phyloP scores from a whole-genome alignment of 2,113 vertebrate genomes.

The Nesogale talazaci region DNA sequence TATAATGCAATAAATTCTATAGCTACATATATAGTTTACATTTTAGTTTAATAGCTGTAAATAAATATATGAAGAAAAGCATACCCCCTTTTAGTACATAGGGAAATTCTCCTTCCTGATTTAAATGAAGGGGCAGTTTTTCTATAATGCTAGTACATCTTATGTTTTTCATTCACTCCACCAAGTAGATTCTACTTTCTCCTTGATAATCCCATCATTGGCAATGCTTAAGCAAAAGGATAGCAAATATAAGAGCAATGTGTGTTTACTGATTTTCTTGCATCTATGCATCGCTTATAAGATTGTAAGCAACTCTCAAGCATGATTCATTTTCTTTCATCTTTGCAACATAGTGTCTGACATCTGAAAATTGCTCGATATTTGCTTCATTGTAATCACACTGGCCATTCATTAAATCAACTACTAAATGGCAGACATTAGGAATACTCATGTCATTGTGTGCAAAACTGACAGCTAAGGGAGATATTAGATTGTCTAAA shows the following conservation, averaged over 20 bases:
- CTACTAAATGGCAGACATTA: not conserved
- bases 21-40: too few relatives aligned
- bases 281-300: not conserved
- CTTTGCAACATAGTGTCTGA: not conserved
- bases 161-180: not conserved
- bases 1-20: too few relatives aligned
- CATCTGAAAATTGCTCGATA: not conserved
- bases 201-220: not conserved
- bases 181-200: not conserved
- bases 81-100: not conserved
- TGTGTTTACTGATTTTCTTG: not conserved
- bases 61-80: not conserved
- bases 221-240: not conserved
- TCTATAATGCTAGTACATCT: not conserved
- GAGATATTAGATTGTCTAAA: too few relatives aligned
- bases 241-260: not conserved
- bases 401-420: not conserved
- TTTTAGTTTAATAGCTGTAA: not conserved
- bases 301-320: not conserved
- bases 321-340: not conserved
- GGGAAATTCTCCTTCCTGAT: not conserved
- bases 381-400: not conserved
- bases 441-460: not conserved
- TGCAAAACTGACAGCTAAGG: too few relatives aligned
- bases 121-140: not conserved